A percentile compares a stretch with the other conserved stretches of the same genome.
Conservation (phyloP, 2,797 vertebrate species). For the Menidia menidia region DNA sequence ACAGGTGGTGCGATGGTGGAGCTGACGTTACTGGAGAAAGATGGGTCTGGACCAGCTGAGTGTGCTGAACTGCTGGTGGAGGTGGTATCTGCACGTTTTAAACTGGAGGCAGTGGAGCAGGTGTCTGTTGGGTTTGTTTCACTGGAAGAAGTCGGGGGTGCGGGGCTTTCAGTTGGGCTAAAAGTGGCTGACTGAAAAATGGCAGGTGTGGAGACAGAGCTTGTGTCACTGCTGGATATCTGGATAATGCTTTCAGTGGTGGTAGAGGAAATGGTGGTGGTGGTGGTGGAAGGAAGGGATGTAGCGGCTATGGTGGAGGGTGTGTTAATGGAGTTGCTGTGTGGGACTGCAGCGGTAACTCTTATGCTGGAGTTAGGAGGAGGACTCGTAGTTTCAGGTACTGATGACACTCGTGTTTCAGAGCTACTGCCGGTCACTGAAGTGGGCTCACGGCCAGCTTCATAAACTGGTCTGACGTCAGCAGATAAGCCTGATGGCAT, state of each 20-base stretch:
- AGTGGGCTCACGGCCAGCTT: slow-evolving; percentile 21
- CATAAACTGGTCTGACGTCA: slow-evolving; percentile 2
- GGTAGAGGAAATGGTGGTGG: slow-evolving; percentile 22
- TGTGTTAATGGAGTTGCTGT: slow-evolving; percentile 27
- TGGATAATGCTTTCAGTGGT: slow-evolving; percentile 27
- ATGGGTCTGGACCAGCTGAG: slow-evolving; percentile 43
- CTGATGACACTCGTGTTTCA: slow-evolving; percentile 28
- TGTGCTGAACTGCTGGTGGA: slow-evolving; percentile 46
- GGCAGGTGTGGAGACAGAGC: slow-evolving; percentile 28
- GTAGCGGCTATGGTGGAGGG: slow-evolving; percentile 27
- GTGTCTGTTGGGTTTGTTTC: slow-evolving; percentile 61
- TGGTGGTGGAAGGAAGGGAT: slow-evolving; percentile 16
- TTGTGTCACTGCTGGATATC: slow-evolving; percentile 31
- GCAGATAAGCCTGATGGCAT: slow-evolving; percentile 20
- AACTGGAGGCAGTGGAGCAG: slow-evolving; percentile 47
- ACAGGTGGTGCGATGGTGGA: slow-evolving; percentile 31
- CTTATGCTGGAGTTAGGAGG: slow-evolving; percentile 22
- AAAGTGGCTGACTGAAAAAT: slow-evolving; percentile 14
- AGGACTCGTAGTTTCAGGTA: slow-evolving; percentile 32
- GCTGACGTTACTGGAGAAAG: slow-evolving; percentile 20
- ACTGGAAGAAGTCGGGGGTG: slow-evolving; percentile 55
- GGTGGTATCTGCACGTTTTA: slow-evolving; percentile 51
- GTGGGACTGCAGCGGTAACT: slow-evolving; percentile 27
- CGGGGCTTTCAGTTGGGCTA: slow-evolving; percentile 5
- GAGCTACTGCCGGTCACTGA: slow-evolving; percentile 24